Conservation (phyloP, 1,140 invertebrate species). For the Mercenaria mercenaria region DNA sequence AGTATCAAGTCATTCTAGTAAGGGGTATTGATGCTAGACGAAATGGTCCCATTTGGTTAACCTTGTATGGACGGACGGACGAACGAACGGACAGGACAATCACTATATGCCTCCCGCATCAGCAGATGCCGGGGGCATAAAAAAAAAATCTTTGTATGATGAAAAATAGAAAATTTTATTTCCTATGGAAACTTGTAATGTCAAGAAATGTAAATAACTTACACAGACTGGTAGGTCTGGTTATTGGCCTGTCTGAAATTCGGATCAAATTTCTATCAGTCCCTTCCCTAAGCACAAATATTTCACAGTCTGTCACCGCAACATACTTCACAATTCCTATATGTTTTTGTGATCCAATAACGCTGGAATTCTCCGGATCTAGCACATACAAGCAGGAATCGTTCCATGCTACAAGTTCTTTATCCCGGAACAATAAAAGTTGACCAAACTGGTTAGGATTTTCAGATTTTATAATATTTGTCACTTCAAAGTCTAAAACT, state of each 20-base stretch:
- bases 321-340: slow-evolving; percentile 87
- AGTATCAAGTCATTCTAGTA: too few species aligned
- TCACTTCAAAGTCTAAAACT: slow-evolving; percentile 64
- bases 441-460: slow-evolving; percentile 89
- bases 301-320: slow-evolving; percentile 89
- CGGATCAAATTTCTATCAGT: slow-evolving; percentile 78
- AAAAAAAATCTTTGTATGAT: not conserved
- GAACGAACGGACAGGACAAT: too few species aligned
- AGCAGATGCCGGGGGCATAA: too few species aligned
- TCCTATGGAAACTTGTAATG: too few species aligned
- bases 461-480: not conserved
- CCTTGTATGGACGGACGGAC: too few species aligned
- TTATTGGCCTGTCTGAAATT: slow-evolving; percentile 66
- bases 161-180: not conserved
- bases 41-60: too few species aligned
- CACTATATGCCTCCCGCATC: too few species aligned
- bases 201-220: not conserved
- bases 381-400: slow-evolving; percentile 91
- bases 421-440: slow-evolving; percentile 90
- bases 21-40: too few species aligned
- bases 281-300: slow-evolving; percentile 90
- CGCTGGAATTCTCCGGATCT: slow-evolving; percentile 89
- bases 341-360: slow-evolving; percentile 86
- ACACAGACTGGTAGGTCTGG: slow-evolving; percentile 25
- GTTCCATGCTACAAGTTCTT: slow-evolving; percentile 92